A percentile compares a stretch with the other conserved stretches of the same genome.
phyloP scores from a whole-genome alignment of 2,888 invertebrate species.

The Harpalus rubripes region DNA sequence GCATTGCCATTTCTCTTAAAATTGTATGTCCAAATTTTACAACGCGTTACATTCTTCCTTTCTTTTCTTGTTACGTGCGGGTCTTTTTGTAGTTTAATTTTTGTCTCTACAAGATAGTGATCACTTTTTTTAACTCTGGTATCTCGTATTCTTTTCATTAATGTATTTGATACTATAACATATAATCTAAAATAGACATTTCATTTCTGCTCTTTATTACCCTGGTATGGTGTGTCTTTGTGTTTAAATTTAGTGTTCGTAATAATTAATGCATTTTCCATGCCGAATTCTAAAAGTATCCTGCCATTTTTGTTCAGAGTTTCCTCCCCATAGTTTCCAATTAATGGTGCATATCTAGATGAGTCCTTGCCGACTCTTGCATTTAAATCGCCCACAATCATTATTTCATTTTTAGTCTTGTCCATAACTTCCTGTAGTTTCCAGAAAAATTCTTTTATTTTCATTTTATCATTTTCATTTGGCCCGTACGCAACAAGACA shows the following conservation, averaged over 20 bases:
- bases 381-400: not conserved
- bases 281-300: too few relatives aligned
- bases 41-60: too few relatives aligned
- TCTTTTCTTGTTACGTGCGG: too few relatives aligned
- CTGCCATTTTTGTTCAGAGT: too few relatives aligned
- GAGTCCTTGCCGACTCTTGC: not conserved
- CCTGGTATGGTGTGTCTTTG: not conserved
- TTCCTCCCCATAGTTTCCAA: not conserved
- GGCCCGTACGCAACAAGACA: too few relatives aligned
- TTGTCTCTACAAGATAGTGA: too few relatives aligned
- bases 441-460: not conserved
- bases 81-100: too few relatives aligned
- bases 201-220: not conserved
- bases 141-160: not conserved
- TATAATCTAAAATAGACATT: not conserved
- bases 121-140: not conserved
- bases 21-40: too few relatives aligned
- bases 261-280: not conserved
- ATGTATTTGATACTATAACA: not conserved
- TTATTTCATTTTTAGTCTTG: not conserved
- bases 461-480: not conserved
- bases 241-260: conserved; percentile 3
- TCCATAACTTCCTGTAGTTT: not conserved
- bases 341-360: not conserved
- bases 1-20: too few relatives aligned